Conservation (phyloP, 2,888 invertebrate genomes). For the Prosopocoilus inquinatus region DNA sequence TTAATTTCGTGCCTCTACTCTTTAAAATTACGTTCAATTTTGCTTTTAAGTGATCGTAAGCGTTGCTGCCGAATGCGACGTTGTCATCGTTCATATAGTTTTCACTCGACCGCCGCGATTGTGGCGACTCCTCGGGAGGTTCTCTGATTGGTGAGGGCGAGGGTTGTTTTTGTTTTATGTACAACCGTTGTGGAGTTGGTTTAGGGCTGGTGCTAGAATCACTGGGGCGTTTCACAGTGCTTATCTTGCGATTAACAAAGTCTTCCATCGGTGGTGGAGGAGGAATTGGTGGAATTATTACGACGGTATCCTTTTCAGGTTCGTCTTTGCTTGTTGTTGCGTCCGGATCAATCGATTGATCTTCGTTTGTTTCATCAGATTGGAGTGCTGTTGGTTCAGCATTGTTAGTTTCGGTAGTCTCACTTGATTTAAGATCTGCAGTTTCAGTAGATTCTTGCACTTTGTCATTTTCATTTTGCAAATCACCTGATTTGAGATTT, state of each 20-base stretch:
- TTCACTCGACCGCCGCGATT: constrained; percentile 1
- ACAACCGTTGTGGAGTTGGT: background rate
- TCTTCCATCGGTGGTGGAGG: constrained; percentile 28
- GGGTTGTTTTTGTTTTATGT: background rate
- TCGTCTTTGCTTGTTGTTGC: background rate
- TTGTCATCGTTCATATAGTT: constrained; percentile 20
- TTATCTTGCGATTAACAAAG: constrained; percentile 21
- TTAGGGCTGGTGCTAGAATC: background rate
- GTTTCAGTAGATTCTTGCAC: background rate
- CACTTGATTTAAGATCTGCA: background rate
- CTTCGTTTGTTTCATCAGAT: background rate
- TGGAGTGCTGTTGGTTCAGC: constrained; percentile 14
- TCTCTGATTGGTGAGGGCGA: background rate
- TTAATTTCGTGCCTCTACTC: constrained; percentile 16
- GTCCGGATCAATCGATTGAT: background rate
- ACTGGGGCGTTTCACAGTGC: constrained; percentile 3
- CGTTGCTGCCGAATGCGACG: constrained; percentile 25
- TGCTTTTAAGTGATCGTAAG: constrained; percentile 21
- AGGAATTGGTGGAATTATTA: constrained; percentile 22
- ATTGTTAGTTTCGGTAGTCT: constrained; percentile 1
- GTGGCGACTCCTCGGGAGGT: background rate
- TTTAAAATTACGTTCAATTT: constrained; percentile 23
- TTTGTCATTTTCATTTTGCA: too few relatives aligned
- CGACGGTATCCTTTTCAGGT: background rate
- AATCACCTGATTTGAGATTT: background rate